Conservation (phyloP, 2,797 vertebrate genomes). For the Gobio occitaniae region DNA sequence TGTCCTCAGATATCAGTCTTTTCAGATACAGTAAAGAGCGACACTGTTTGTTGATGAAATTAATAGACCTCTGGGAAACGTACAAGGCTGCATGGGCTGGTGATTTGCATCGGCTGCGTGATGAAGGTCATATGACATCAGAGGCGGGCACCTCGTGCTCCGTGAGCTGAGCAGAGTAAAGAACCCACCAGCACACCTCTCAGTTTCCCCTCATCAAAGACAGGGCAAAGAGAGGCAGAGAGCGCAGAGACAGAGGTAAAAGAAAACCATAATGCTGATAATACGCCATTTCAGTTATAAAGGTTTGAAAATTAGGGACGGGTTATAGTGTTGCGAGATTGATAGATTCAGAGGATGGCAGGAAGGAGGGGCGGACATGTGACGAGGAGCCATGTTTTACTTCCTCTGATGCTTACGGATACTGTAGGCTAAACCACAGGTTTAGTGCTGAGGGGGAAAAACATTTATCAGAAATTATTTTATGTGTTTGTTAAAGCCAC, state of each 20-base stretch:
- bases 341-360: conserved; percentile 33
- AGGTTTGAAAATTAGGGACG: neutral
- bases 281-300: neutral
- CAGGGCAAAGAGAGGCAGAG: neutral
- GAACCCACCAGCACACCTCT: neutral
- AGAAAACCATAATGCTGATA: neutral
- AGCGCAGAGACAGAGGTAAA: neutral
- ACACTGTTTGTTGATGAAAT: conserved; percentile 16
- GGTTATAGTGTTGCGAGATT: conserved; percentile 26
- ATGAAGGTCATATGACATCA: conserved; percentile 46
- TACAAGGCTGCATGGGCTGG: conserved; percentile 49
- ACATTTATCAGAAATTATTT: neutral
- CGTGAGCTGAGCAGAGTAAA: conserved; percentile 8
- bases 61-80: neutral
- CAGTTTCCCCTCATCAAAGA: conserved; percentile 40
- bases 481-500: neutral
- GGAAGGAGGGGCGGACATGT: conserved; percentile 34
- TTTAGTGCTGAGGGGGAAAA: neutral
- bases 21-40: neutral
- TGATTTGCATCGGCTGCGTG: neutral
- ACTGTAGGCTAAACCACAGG: conserved; percentile 5
- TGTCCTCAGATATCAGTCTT: neutral
- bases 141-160: conserved; percentile 14
- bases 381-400: conserved; percentile 68
- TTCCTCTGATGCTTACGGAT: neutral